These are phyloP conservation scores for Copsychus sechellarum DNA, from an alignment of 2,113 vertebrate genomes.

Conservation along the genomic window DNA sequence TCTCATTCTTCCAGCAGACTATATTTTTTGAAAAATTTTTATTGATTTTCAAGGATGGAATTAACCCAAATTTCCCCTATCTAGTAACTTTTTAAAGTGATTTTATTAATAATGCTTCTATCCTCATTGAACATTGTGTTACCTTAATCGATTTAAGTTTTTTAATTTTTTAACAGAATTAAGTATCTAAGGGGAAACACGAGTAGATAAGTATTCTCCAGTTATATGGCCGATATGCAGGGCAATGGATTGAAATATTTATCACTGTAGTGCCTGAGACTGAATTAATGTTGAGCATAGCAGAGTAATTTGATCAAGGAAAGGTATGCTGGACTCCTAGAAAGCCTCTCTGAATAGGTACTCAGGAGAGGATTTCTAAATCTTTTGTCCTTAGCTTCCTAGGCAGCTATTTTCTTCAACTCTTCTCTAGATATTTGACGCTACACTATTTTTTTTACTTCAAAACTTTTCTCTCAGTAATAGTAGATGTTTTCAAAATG, in stretches of 20 bases:
- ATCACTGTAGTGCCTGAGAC: neutral
- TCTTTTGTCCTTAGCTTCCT: neutral
- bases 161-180: neutral
- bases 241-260: neutral
- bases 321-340: neutral
- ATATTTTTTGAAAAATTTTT: neutral
- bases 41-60: neutral
- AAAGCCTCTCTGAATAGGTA: neutral
- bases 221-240: neutral
- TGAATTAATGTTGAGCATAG: neutral
- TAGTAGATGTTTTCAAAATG: neutral
- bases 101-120: neutral
- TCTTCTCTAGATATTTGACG: neutral
- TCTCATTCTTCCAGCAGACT: neutral
- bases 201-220: neutral
- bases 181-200: neutral
- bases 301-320: neutral
- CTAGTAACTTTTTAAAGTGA: neutral
- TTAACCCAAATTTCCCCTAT: neutral
- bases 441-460: neutral
- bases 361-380: neutral
- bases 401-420: neutral
- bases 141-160: neutral
- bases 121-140: neutral
- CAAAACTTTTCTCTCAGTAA: neutral